Evolutionary conservation across 2,797 vertebrate species (phyloP).

Genomic region (Xiphophorus birchmanni): DNA sequence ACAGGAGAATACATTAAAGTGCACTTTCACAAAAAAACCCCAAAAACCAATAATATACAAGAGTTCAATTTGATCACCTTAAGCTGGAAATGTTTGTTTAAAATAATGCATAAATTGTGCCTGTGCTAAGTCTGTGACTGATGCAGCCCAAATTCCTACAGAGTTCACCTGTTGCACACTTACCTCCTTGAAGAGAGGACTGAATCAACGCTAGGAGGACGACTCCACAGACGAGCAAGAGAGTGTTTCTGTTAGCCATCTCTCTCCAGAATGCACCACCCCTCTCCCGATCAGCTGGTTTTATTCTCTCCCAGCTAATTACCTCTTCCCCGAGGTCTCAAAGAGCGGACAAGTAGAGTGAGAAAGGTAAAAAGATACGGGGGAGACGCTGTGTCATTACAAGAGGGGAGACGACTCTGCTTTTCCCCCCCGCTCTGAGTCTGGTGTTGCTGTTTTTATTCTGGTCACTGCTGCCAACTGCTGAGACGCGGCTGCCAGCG

Average conservation of each 20-base stretch:
- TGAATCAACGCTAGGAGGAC: slow-evolving; percentile 84
- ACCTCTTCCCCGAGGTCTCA: slow-evolving; percentile 79
- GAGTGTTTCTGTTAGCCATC: slow-evolving; percentile 90
- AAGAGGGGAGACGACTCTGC: slow-evolving; percentile 80
- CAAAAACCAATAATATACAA: not conserved
- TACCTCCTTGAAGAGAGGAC: slow-evolving; percentile 93
- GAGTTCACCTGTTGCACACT: slow-evolving; percentile 69
- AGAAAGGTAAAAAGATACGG: slow-evolving; percentile 68
- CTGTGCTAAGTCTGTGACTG: slow-evolving; percentile 49
- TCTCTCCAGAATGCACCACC: slow-evolving; percentile 90
- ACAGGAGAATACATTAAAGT: not conserved
- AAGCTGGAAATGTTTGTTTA: not conserved
- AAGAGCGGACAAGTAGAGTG: slow-evolving; percentile 45
- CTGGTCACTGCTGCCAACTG: slow-evolving; percentile 89
- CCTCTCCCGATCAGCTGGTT: slow-evolving; percentile 86
- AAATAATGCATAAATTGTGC: slow-evolving; percentile 47
- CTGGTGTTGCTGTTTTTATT: slow-evolving; percentile 87
- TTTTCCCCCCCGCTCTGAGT: slow-evolving; percentile 80
- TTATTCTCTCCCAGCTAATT: slow-evolving; percentile 93
- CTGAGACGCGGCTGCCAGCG: slow-evolving; percentile 80
- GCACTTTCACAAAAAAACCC: too few species aligned
- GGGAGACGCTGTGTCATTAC: slow-evolving; percentile 84
- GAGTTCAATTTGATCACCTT: not conserved
- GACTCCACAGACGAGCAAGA: slow-evolving; percentile 85
- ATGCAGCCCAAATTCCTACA: slow-evolving; percentile 44